phyloP scores from a whole-genome alignment of 2,888 invertebrate species.

The Eugnorisma glareosa region DNA sequence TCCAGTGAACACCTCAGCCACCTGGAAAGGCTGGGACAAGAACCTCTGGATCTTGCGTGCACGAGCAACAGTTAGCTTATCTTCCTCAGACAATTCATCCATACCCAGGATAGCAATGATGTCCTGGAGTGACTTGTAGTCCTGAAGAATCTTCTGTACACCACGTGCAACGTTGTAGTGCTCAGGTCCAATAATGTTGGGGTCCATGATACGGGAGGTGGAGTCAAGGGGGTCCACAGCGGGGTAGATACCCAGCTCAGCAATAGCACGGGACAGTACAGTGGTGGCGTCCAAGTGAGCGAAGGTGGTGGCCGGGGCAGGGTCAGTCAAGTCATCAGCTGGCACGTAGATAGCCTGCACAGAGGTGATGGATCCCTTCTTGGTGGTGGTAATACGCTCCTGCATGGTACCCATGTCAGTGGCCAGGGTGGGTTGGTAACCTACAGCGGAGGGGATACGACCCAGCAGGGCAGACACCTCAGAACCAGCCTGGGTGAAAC shows the following conservation, averaged over 20 bases:
- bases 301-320: constrained; percentile 98
- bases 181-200: constrained; percentile 96
- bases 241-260: constrained; percentile 98
- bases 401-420: constrained; percentile 99
- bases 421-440: constrained; percentile 98
- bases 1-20: constrained; percentile 98
- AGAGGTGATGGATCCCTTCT: constrained; percentile 98
- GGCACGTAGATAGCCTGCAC: constrained; percentile 99
- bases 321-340: constrained; percentile 98
- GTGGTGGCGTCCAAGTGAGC: constrained; percentile 99
- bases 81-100: constrained; percentile 97
- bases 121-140: constrained; percentile 94
- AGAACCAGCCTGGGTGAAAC: constrained; percentile 97
- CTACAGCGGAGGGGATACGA: constrained; percentile 98
- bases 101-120: constrained; percentile 98
- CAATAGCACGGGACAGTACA: constrained; percentile 97
- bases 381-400: constrained; percentile 98
- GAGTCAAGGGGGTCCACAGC: constrained; percentile 99
- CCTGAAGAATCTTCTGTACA: constrained; percentile 98
- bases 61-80: constrained; percentile 97
- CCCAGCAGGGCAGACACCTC: constrained; percentile 97
- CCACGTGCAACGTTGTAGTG: constrained; percentile 97
- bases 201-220: constrained; percentile 98
- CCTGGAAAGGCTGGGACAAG: constrained; percentile 98
- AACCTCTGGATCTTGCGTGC: constrained; percentile 98